Evolutionary conservation across 23 tunicate genomes (phyloP), one percentile per base, ranked within the genome.

Genomic region (Ciona savignyi): DNA sequence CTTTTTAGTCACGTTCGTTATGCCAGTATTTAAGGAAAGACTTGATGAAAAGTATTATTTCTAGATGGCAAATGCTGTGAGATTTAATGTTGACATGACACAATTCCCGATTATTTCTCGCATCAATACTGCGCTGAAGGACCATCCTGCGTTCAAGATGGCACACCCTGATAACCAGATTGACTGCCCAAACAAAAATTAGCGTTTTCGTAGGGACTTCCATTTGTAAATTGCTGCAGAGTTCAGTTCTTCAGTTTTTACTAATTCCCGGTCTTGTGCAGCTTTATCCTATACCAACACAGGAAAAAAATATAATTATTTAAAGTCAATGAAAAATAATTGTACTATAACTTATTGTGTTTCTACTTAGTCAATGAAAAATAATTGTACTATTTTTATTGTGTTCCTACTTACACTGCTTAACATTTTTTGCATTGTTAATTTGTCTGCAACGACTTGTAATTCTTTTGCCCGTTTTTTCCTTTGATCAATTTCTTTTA

Each of bases 151-250:
- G 9, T 77, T 89, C 77, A 73, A 61, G n/a, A 77, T 25, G 30
- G 75, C 96, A 2, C 29, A 60, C 56, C 96, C 96, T 21, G 48
- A 62, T 20, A 89, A 82, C 27, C 88, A 89, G 74, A 73, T 77
- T 29, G 96, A 89, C 42, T 48, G 68, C 24, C 86, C 86, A 30
- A 70, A 33, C 74, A 3, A 70, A 32, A n/a, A n/a, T 27, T 66
- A 66, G 29, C 70, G 70, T 27, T 66, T 66, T 66, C 70, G 29
- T 25, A 27, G 15, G 1, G 70, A 34, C 30, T 66, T 66, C 70
- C 70, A 66, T 66, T 66, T 66, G 25, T 66, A 66, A 21, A 66
- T 66, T 3, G 70, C 70, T 2, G 27, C 29, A 24, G 70, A 66
- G 1, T 33, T 21, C 29, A 27, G 29, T 3, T 66, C 70, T 66